Evolutionary conservation across 2,888 invertebrate genomes (phyloP).

Genomic region (Odontocerum albicorne): DNA sequence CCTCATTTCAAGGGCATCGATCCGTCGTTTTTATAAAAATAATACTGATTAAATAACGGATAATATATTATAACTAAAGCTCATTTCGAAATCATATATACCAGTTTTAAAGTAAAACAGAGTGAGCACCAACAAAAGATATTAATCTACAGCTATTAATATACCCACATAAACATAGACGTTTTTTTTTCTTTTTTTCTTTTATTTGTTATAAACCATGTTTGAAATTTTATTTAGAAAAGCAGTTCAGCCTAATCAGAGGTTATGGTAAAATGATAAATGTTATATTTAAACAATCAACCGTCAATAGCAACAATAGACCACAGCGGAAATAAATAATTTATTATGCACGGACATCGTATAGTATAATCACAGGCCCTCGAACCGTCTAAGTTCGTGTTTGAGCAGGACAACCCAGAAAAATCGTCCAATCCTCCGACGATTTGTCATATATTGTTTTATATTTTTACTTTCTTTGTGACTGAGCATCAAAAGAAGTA

Average conservation of each 20-base stretch:
- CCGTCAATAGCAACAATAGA: constrained; percentile 33
- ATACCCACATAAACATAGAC: constrained; percentile 30
- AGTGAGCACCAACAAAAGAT: no score
- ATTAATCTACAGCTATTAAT: no score
- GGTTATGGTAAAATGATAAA: constrained; percentile 35
- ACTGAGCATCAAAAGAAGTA: no score
- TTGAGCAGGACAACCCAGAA: not conserved
- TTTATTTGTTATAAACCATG: constrained; percentile 4
- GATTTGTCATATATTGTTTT: constrained; percentile 33
- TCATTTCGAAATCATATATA: no score
- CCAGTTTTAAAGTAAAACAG: no score
- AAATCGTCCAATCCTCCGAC: constrained; percentile 26
- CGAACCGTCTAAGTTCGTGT: not conserved
- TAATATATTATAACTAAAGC: no score
- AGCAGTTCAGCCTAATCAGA: constrained; percentile 30
- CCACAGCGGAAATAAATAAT: constrained; percentile 33
- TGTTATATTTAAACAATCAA: constrained; percentile 36
- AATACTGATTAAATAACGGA: no score
- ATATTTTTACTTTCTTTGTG: not conserved
- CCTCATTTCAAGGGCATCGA: no score
- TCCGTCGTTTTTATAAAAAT: no score
- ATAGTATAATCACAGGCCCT: no score
- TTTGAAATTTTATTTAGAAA: constrained; percentile 17
- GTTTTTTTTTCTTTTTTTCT: constrained; percentile 12
- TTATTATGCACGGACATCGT: constrained; percentile 29